Evolutionary conservation across 2,113 vertebrate species (phyloP).

Genomic region (Mesoclemmys tuberculata): DNA sequence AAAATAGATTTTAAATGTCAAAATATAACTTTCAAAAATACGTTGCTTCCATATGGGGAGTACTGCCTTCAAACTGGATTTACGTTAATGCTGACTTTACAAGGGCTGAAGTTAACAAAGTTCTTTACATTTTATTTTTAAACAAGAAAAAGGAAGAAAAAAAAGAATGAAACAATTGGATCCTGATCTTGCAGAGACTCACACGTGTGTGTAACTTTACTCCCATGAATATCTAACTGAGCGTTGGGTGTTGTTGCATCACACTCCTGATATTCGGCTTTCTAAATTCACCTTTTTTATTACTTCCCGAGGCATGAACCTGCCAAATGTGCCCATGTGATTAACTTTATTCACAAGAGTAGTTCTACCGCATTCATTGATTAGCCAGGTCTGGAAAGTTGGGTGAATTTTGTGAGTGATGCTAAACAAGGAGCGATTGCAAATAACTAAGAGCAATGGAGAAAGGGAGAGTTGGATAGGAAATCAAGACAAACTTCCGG

Average conservation of each 20-base stretch:
- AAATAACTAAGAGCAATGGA: background rate
- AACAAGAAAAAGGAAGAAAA: background rate
- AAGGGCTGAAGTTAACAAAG: background rate
- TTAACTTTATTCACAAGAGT: background rate
- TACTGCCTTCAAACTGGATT: constrained; percentile 2
- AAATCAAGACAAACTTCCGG: background rate
- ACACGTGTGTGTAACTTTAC: background rate
- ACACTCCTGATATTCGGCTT: background rate
- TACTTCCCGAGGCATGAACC: background rate
- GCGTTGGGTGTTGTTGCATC: background rate
- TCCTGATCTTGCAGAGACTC: background rate
- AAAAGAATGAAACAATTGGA: background rate
- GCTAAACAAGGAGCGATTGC: background rate
- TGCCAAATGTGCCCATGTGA: background rate
- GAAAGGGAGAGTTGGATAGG: background rate
- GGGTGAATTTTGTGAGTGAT: background rate
- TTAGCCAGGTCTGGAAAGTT: background rate
- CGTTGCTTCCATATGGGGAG: constrained; percentile 10
- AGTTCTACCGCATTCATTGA: background rate
- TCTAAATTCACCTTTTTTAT: background rate
- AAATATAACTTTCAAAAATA: constrained; percentile 39
- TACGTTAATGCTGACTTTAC: background rate
- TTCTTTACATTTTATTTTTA: background rate
- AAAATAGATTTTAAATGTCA: constrained; percentile 44
- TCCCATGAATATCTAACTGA: background rate